Evolutionary conservation across 2,888 invertebrate species (phyloP), one percentile per base, ranked within the genome.

Genomic region (Polyploca ridens): DNA sequence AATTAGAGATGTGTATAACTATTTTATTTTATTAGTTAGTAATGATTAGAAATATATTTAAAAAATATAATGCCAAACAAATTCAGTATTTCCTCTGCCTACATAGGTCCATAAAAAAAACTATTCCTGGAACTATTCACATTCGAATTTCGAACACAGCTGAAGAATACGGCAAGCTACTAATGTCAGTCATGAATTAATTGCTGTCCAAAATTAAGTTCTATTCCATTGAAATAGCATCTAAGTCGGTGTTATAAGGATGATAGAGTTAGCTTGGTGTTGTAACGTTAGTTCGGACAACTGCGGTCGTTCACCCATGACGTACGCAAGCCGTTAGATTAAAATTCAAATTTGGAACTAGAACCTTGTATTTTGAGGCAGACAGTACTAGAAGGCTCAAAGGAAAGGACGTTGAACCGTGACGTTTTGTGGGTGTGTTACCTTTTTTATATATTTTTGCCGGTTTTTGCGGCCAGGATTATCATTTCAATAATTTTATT

Each of bases 331-430:
- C 88, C 85, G 88, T 89, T 90, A 89, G 87, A 90, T 89, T 87
- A 89, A 90, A 90, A 90, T 90, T 91, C 87, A 88, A 90, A 90
- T 90, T 91, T 86, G 83, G 88, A 82, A 88, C 78, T 82, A 79
- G 81, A 83, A 79, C 79, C 83, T 84, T 77, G 85, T 67, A 81
- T 78, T 76, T 73, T 73, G 76, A 77, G 46, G 46, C 46, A 77
- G 81, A 70, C 74, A 70, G 69, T 72, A 66, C 70, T 66, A 59
- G 63, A 64, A 65, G 62, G 63, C 58, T 58, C 58, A 64, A 46
- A 63, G 79, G 71, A 58, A 46, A 63, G 79, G 71, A 58, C 76
- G 62, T 76, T 77, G 79, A 83, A 71, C 79, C 70, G 68, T 86
- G 85, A 86, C 85, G 85, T 85, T 76, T 67, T 64, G 67, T 69